Percentiles rank a stretch among this genome's conserved stretches.
phyloP scores from a whole-genome alignment of 2,797 vertebrate species.

The Passerculus sandwichensis region DNA sequence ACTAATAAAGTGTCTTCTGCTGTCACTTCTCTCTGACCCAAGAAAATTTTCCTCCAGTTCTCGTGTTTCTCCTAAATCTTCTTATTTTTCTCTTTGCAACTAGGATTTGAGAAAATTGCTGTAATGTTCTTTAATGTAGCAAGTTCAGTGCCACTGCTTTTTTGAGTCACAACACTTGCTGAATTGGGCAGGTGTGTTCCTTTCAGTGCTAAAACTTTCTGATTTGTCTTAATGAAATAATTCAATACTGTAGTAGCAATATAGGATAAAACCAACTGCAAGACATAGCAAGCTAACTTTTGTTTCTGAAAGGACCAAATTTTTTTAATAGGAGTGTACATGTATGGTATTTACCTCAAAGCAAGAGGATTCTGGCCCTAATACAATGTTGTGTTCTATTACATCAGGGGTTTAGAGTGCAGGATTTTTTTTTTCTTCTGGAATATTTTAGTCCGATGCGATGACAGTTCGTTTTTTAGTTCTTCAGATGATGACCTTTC shows the following conservation, averaged over 20 bases:
- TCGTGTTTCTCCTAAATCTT: neutral
- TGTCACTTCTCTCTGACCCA: neutral
- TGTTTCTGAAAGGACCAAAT: neutral
- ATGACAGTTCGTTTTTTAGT: neutral
- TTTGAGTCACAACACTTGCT: neutral
- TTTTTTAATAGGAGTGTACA: neutral
- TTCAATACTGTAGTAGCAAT: neutral
- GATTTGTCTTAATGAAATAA: neutral
- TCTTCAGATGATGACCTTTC: neutral
- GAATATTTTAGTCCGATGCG: neutral
- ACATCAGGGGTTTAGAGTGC: neutral
- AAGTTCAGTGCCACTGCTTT: too few relatives aligned
- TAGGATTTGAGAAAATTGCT: conserved; percentile 9
- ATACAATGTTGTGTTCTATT: neutral
- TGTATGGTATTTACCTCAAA: neutral
- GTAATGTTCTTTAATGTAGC: neutral
- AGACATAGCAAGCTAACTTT: neutral
- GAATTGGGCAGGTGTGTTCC: neutral
- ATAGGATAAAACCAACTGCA: neutral
- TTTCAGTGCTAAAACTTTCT: neutral
- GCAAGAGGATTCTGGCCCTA: neutral
- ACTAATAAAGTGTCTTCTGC: neutral
- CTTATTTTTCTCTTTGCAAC: neutral
- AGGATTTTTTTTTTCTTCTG: neutral
- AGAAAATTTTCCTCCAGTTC: conserved; percentile 7